Percentiles rank a stretch among this genome's conserved stretches.
These are phyloP conservation scores for Theonella swinhoei DNA, from an alignment of 37 sponge, comb jelly and placozoan species.

Conservation along the genomic window DNA sequence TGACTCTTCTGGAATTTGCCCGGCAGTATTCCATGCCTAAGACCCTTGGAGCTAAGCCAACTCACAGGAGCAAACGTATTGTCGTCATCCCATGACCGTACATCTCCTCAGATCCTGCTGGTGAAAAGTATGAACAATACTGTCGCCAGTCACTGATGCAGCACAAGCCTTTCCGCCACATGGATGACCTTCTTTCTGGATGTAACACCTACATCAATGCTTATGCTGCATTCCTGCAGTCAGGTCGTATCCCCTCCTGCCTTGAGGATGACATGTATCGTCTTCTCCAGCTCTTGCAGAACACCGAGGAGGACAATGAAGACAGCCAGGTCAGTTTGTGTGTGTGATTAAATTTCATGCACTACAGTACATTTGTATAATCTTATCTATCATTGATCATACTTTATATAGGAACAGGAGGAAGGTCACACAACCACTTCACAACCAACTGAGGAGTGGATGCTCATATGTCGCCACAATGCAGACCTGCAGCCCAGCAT, in stretches of 20 bases:
- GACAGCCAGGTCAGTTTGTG: not conserved
- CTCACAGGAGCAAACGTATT: constrained; percentile 8
- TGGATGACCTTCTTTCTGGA: constrained; percentile 10
- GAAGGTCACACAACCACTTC: not conserved
- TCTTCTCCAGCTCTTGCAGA: constrained; percentile 41
- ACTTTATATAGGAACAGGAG: constrained; percentile 6
- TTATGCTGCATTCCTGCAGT: constrained; percentile 47
- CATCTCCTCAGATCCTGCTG: constrained; percentile 50
- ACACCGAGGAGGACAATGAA: not conserved
- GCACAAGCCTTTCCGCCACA: constrained; percentile 40
- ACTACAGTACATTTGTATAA: too few species aligned
- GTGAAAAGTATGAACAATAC: constrained; percentile 55
- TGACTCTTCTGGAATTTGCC: constrained; percentile 30
- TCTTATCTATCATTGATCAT: too few species aligned
- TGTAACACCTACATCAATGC: constrained; percentile 25
- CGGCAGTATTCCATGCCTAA: too few species aligned
- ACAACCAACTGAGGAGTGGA: constrained; percentile 45
- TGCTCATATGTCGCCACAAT: constrained; percentile 46
- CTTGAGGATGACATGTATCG: constrained; percentile 53
- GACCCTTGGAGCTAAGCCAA: too few species aligned
- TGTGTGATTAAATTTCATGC: too few species aligned
- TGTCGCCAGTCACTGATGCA: constrained; percentile 58
- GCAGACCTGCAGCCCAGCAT: not conserved
- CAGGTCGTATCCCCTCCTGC: constrained; percentile 35
- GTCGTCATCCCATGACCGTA: too few species aligned